Evolutionary conservation across 2,113 vertebrate species (phyloP).

Genomic region (Boulengeromyrus knoepffleri): DNA sequence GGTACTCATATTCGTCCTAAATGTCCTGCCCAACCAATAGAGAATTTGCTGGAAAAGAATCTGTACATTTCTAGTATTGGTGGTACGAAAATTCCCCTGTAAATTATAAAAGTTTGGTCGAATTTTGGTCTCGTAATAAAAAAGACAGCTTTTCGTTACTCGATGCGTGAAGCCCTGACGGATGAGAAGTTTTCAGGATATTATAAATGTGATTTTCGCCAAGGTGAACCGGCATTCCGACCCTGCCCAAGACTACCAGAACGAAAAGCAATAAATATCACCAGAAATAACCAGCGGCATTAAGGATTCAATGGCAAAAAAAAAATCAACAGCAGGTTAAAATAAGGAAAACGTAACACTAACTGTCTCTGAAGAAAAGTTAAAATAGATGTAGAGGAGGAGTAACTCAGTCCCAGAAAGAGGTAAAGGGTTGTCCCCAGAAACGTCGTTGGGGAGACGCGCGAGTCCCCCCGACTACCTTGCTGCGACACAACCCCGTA

Average conservation of each 20-base stretch:
- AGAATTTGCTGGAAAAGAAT: conserved; percentile 36
- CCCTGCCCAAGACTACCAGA: conserved; percentile 4
- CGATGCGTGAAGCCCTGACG: conserved; percentile 19
- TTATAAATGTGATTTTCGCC: conserved; percentile 15
- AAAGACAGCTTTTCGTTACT: conserved; percentile 6
- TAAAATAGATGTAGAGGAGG: conserved; percentile 12
- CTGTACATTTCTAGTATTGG: conserved; percentile 35
- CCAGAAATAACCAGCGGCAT: background rate
- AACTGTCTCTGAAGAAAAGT: conserved; percentile 14
- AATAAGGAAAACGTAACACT: conserved; percentile 19
- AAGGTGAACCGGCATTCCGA: conserved; percentile 4
- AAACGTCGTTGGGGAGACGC: conserved; percentile 27
- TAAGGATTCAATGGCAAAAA: background rate
- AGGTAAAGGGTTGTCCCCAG: conserved; percentile 17
- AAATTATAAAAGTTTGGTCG: conserved; percentile 41
- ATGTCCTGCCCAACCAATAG: conserved; percentile 24
- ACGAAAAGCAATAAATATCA: conserved; percentile 19
- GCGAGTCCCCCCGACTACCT: background rate
- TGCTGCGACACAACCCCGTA: conserved; percentile 4
- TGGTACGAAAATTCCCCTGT: conserved; percentile 26
- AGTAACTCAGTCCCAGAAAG: background rate
- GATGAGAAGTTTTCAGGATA: conserved; percentile 7
- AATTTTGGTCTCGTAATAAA: conserved; percentile 33
- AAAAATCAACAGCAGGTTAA: conserved; percentile 1
- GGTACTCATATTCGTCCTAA: conserved; percentile 28